Base-by-base conservation (phyloP, 1,140 invertebrate genomes). In the Dendroctonus ponderosae region DNA sequence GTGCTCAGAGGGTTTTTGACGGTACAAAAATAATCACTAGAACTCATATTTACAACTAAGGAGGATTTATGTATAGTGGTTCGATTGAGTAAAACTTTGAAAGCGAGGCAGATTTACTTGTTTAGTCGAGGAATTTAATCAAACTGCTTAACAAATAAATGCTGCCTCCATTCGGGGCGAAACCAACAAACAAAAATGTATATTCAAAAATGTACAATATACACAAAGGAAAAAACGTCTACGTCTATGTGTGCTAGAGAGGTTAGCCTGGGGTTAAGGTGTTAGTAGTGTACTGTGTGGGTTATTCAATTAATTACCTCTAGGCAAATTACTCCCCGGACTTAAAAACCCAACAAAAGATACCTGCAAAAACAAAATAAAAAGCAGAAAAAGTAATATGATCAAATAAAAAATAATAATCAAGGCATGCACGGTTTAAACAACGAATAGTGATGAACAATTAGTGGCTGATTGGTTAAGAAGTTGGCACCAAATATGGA, bases 1-100 rank as follows among this genome's bases (percentile, higher is more conserved):
- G 74, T 76, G 74, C 73, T 76, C 69, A 69, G 69, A 69, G 67
- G 67, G 51, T 67, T 70, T 61, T 26, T 56, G 53, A 56, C 53
- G 68, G 57, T 68, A 69, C 48, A 67, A 67, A 67, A 69, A 70
- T 54, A n/a, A 52, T 63, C 39, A 63, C 68, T 52, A 70, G 67
- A 37, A 66, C 14, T 67, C 63, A 61, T 72, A 71, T 73, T 61
- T 71, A 73, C 71, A 73, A 68, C 71, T 69, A 68, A 54, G 53
- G 56, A 62, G 50, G 48, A 54, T 15, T 41, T 63, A 63, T 63
- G 37, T 51, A 61, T 61, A 61, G 39, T 48, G 46, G 43, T 48
- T 6, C 38, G n/a, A 59, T 15, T 61, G 51, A 48, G 49, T 46
- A 38, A 38, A 43, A 43, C 57, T 60, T 60, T 60, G n/a, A 48